phyloP scores from a whole-genome alignment of 2,113 vertebrate species.

The Todiramphus chloris region DNA sequence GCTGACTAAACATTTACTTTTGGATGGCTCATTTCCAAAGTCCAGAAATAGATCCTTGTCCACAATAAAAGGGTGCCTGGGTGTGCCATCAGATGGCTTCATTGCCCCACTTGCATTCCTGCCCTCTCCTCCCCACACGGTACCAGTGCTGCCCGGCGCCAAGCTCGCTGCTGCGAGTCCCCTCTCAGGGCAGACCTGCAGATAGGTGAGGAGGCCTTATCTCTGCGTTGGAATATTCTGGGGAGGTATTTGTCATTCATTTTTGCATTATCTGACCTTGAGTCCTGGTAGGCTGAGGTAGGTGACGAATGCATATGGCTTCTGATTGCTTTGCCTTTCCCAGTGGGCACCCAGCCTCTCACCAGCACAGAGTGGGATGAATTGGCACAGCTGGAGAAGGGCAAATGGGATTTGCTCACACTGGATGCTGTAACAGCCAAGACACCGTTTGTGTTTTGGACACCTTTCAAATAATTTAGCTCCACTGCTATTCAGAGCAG shows the following conservation, averaged over 20 bases:
- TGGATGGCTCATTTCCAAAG: slow-evolving; percentile 36
- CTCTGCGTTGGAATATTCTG: background rate
- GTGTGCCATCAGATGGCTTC: slow-evolving; percentile 4
- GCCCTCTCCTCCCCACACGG: accelerated
- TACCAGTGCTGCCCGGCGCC: accelerated
- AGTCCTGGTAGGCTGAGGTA: background rate
- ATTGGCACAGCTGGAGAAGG: background rate
- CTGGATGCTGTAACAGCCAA: background rate
- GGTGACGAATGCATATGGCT: background rate
- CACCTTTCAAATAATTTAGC: background rate
- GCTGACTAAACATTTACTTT: slow-evolving; percentile 61
- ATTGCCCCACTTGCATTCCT: background rate
- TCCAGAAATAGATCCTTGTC: background rate
- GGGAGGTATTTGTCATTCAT: background rate
- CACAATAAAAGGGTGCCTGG: background rate
- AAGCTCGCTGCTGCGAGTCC: accelerated
- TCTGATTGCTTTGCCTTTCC: background rate
- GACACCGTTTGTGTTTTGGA: background rate
- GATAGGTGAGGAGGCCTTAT: background rate
- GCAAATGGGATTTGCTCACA: background rate
- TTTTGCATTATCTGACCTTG: background rate
- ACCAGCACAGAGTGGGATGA: background rate
- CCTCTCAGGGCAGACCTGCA: background rate
- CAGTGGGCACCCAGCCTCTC: background rate
- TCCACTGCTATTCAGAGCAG: background rate